Conservation (phyloP, 2,888 invertebrate species). For the Polyommatus icarus region DNA sequence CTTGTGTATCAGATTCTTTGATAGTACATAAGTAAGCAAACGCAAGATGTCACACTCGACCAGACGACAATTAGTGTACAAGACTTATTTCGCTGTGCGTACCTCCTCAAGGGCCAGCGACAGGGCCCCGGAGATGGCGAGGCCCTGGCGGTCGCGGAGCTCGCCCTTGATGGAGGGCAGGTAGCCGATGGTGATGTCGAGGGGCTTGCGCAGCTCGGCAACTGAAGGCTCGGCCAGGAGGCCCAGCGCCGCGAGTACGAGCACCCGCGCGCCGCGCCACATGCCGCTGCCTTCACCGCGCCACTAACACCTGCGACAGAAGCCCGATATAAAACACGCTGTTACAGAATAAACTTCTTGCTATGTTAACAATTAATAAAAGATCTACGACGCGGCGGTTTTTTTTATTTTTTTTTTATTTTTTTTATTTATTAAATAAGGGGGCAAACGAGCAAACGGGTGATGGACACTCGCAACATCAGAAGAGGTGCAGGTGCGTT, state of each 20-base stretch:
- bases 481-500: no score
- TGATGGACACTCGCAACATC: no score
- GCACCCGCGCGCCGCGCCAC: slow-evolving; percentile 83
- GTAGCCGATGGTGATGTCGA: slow-evolving; percentile 89
- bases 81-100: slow-evolving; percentile 38
- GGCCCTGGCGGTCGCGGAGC: slow-evolving; percentile 89
- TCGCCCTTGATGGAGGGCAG: slow-evolving; percentile 90
- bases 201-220: slow-evolving; percentile 62
- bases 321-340: neutral
- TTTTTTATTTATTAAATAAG: no score
- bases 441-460: no score
- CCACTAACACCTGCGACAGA: slow-evolving; percentile 56
- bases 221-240: slow-evolving; percentile 77
- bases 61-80: no score
- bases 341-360: neutral
- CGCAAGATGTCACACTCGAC: no score
- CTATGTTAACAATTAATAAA: no score
- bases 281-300: slow-evolving; percentile 81
- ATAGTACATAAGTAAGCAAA: no score
- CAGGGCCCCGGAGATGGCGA: slow-evolving; percentile 94
- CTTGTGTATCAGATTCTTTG: no score
- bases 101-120: slow-evolving; percentile 93
- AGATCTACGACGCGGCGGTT: no score
- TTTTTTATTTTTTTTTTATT: no score
- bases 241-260: slow-evolving; percentile 83